Evolutionary conservation across 2,113 vertebrate genomes (phyloP), one percentile per base, ranked within the genome.

Genomic region (Mormyrus lacerda): DNA sequence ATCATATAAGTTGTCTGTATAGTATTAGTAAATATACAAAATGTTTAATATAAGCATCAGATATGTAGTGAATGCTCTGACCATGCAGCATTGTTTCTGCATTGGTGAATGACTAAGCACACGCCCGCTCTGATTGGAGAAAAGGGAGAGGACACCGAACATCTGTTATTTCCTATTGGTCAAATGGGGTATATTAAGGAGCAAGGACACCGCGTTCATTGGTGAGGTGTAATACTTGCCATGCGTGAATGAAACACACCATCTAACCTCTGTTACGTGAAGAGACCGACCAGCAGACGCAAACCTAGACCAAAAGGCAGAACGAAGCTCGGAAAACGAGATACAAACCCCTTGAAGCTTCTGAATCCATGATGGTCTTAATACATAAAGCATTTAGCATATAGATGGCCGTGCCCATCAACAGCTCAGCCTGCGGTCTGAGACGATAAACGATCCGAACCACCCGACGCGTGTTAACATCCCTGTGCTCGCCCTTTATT

Each of bases 371-470:
- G 48, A 53, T 42, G 73, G 51, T 84, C 76, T n/a, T 9, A 84
- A 42, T 58, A 55, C 76, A 92, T 91, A 90, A 44, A 53, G 90
- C 90, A 92, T 92, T 95, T 94, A 95, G 94, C 94, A 95, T 95
- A 95, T 95, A 95, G 94, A 95, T 94, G 90, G 94, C 88, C 89
- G 13, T 93, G 90, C 90, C 90, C 79, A 51, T 89, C 89, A 92
- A 90, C 7, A 44, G 88, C 88, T 8, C 47, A n/a, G 88, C 11
- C 10, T 85, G 69, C 50, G 39, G 45, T 82, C 48, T 82, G 51
- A 85, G 55, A 44, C 73, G n/a, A 35, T 82, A 9, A 84, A 87
- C 86, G 88, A 91, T 88, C 91, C 4, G 3, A 90, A 89, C 90
- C 90, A 90, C 83, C 85, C 87, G 89, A 89, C 84, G 90, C 58